Evolutionary conservation across 2,888 invertebrate genomes (phyloP).

Genomic region (Pachydiplax longipennis): DNA sequence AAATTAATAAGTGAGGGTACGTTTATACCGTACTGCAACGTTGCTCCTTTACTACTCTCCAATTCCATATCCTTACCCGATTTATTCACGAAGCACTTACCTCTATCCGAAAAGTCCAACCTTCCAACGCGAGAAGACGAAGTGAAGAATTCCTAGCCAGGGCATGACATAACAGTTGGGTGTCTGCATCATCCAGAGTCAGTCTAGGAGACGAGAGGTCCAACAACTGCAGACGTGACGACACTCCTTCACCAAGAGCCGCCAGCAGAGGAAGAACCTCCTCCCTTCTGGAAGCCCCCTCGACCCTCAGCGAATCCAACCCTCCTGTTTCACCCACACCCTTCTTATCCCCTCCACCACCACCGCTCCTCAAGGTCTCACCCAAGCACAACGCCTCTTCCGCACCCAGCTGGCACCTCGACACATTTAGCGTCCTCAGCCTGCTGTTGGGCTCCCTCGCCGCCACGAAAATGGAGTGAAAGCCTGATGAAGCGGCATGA

Average conservation of each 20-base stretch:
- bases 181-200: conserved; percentile 63
- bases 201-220: conserved; percentile 65
- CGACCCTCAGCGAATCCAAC: conserved; percentile 64
- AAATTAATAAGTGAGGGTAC: too few relatives aligned
- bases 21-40: too few relatives aligned
- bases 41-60: too few relatives aligned
- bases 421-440: conserved; percentile 64
- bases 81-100: too few relatives aligned
- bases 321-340: conserved; percentile 61
- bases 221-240: conserved; percentile 62
- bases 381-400: conserved; percentile 66
- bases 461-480: conserved; percentile 61
- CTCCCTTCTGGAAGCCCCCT: conserved; percentile 64
- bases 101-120: conserved; percentile 67
- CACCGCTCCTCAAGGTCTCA: conserved; percentile 12
- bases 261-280: conserved; percentile 66
- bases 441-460: conserved; percentile 63
- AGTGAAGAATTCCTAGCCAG: conserved; percentile 62
- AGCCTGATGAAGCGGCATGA: conserved; percentile 59
- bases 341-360: conserved; percentile 54
- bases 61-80: too few relatives aligned
- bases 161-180: conserved; percentile 62
- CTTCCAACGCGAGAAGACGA: conserved; percentile 63
- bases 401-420: conserved; percentile 64
- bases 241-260: conserved; percentile 63